Conservation (phyloP, 2,797 vertebrate species). For the Sebastes miniatus region DNA sequence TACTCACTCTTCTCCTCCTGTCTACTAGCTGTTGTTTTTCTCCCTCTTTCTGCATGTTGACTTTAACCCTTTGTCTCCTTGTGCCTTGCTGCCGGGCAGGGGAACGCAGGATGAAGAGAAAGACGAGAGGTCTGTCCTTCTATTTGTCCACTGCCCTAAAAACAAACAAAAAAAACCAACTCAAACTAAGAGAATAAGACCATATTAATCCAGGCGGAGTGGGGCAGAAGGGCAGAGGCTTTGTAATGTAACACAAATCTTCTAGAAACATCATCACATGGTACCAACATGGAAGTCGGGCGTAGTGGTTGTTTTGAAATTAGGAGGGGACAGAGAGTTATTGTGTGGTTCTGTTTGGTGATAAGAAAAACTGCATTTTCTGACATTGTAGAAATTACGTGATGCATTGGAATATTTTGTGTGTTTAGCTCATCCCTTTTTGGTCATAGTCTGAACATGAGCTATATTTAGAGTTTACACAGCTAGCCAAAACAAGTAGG, state of each 20-base stretch:
- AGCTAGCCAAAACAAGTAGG: neutral
- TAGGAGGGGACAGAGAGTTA: neutral
- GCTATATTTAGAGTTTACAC: neutral
- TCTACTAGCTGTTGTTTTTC: constrained; percentile 22
- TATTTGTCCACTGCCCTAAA: constrained; percentile 65
- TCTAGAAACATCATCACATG: neutral
- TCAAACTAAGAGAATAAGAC: constrained; percentile 19
- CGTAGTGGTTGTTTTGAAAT: neutral
- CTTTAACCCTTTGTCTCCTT: constrained; percentile 89
- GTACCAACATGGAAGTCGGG: neutral
- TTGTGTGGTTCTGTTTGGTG: neutral
- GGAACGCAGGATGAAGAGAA: constrained; percentile 93
- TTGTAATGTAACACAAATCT: neutral
- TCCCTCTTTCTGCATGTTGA: constrained; percentile 80
- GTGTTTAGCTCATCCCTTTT: neutral
- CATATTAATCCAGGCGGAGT: neutral
- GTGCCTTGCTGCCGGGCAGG: constrained; percentile 94
- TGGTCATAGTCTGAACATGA: neutral
- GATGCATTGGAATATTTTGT: neutral
- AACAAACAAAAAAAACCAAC: neutral
- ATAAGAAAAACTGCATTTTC: neutral
- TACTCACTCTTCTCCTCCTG: neutral
- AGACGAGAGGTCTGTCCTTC: constrained; percentile 95
- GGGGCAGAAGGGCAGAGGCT: neutral
- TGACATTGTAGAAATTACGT: neutral